Percentiles rank a stretch among this genome's conserved stretches.
These are phyloP conservation scores for Exephanes ischioxanthus DNA, from an alignment of 2,888 invertebrate genomes.

Conservation along the genomic window DNA sequence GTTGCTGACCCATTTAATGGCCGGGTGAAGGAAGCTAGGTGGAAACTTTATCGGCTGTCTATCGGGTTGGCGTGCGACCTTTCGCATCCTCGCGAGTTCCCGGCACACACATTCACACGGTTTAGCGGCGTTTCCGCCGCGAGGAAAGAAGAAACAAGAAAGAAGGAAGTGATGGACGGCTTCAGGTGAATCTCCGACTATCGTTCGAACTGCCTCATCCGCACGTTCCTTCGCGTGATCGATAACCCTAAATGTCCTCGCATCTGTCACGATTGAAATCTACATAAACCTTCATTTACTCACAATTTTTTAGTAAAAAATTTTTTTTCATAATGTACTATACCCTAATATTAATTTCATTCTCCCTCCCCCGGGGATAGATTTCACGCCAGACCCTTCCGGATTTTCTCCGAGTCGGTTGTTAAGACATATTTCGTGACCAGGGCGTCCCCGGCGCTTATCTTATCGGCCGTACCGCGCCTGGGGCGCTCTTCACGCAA, in stretches of 20 bases:
- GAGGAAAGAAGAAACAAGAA: slow-evolving; percentile 28
- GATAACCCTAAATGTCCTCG: slow-evolving; percentile 32
- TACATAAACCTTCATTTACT: background rate
- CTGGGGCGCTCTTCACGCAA: slow-evolving; percentile 35
- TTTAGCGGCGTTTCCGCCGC: background rate
- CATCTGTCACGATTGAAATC: background rate
- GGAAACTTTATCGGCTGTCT: slow-evolving; percentile 79
- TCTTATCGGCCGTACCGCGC: slow-evolving; percentile 18
- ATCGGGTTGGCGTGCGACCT: slow-evolving; percentile 81
- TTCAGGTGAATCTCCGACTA: slow-evolving; percentile 35
- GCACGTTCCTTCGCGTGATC: slow-evolving; percentile 4
- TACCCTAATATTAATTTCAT: no score
- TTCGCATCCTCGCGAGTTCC: slow-evolving; percentile 75
- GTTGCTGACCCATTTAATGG: slow-evolving; percentile 76
- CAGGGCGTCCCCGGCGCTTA: background rate
- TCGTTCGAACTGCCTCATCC: slow-evolving; percentile 15
- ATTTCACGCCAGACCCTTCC: no score
- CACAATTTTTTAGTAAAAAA: background rate
- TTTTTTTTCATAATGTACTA: background rate
- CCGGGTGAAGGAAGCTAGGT: slow-evolving; percentile 76
- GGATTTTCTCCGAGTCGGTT: no score
- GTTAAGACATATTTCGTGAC: background rate
- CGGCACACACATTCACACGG: slow-evolving; percentile 21
- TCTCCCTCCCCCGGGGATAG: no score
- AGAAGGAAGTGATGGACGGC: slow-evolving; percentile 59